Conservation (phyloP, 2,797 vertebrate species). For the Myiotriccus ornatus region DNA sequence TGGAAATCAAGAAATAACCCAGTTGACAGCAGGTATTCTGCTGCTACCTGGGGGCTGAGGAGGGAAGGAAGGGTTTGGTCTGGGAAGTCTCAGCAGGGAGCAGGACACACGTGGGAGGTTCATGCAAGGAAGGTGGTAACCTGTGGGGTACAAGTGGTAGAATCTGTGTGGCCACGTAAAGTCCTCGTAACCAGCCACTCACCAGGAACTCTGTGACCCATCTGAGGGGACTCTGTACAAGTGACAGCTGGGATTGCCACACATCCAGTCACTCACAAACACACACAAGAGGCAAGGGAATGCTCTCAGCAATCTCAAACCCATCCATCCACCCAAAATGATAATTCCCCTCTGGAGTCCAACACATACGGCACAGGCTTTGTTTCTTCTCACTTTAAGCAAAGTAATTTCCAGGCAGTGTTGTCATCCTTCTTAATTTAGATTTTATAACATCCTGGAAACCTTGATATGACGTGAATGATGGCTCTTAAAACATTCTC, state of each 20-base stretch:
- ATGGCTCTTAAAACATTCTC: background rate
- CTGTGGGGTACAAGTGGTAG: fast-evolving
- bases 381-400: background rate
- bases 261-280: background rate
- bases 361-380: background rate
- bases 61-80: background rate
- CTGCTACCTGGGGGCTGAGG: conserved; percentile 33
- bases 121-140: background rate
- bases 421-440: background rate
- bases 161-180: fast-evolving
- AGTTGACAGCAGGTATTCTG: conserved; percentile 30
- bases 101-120: background rate
- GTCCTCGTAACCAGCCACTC: background rate
- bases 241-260: background rate
- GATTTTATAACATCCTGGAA: conserved; percentile 17
- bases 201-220: background rate
- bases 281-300: background rate
- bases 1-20: background rate
- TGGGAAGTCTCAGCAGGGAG: background rate
- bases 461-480: background rate
- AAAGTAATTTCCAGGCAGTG: background rate
- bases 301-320: background rate
- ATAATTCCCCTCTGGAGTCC: background rate
- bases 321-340: background rate
- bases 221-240: background rate